These are phyloP conservation scores for Halesus radiatus DNA, from an alignment of 1,140 invertebrate genomes.

Conservation along the genomic window DNA sequence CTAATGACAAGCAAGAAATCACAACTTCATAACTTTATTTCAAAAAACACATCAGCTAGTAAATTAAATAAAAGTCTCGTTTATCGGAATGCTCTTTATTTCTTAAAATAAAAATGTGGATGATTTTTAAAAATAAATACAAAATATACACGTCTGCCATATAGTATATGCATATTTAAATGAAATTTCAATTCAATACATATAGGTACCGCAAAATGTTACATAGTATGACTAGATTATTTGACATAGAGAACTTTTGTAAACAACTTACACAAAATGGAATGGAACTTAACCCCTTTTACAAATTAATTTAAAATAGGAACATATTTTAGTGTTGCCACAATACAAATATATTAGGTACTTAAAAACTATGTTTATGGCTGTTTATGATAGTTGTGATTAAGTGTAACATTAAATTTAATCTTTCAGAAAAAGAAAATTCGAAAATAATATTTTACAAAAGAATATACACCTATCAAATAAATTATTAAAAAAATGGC, in stretches of 20 bases:
- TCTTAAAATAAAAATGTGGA: slow-evolving; percentile 52
- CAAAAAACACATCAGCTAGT: too few species aligned
- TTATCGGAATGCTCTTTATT: slow-evolving; percentile 52
- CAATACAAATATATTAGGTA: slow-evolving; percentile 41
- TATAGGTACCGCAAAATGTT: background rate
- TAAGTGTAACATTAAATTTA: background rate
- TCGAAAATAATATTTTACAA: slow-evolving; percentile 21
- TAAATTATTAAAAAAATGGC: background rate
- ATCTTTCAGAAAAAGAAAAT: background rate
- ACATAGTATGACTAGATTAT: slow-evolving; percentile 18
- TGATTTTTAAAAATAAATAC: slow-evolving; percentile 46
- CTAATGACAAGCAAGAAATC: too few species aligned
- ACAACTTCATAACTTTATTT: too few species aligned
- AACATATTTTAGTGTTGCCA: slow-evolving; percentile 49
- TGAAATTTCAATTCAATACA: slow-evolving; percentile 17
- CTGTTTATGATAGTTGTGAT: slow-evolving; percentile 34
- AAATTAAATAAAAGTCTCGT: background rate
- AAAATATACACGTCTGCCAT: slow-evolving; percentile 48
- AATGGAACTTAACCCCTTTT: slow-evolving; percentile 19
- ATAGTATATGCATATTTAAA: slow-evolving; percentile 32
- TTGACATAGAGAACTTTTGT: slow-evolving; percentile 15
- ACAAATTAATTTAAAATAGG: slow-evolving; percentile 49
- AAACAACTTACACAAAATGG: background rate
- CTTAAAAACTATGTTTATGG: slow-evolving; percentile 45
- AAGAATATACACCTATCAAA: slow-evolving; percentile 14